phyloP scores from a whole-genome alignment of 1,140 invertebrate genomes.

The Tetragonula clypearis region DNA sequence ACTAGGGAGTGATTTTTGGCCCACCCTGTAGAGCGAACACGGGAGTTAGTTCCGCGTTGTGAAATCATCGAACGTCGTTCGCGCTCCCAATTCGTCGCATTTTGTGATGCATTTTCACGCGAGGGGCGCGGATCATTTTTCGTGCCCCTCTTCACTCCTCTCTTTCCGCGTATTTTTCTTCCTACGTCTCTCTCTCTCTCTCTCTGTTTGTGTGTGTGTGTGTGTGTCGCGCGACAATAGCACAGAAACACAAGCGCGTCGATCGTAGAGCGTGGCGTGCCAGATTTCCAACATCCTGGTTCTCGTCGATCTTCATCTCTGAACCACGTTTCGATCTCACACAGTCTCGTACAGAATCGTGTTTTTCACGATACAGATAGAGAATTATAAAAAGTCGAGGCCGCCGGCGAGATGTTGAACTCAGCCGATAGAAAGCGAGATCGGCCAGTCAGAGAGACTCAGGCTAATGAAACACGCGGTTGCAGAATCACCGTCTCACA shows the following conservation, averaged over 20 bases:
- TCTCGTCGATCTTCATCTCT: too few relatives aligned
- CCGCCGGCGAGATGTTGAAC: not conserved
- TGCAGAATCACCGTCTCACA: conserved; percentile 4
- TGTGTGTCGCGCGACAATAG: conserved; percentile 68
- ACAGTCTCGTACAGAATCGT: too few relatives aligned
- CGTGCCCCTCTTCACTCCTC: not conserved
- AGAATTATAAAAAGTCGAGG: not conserved
- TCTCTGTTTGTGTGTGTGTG: not conserved
- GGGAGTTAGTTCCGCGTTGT: not conserved
- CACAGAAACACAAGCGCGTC: conserved; percentile 74
- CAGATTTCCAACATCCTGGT: conserved; percentile 72
- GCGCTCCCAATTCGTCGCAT: conserved; percentile 34
- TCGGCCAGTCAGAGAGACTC: not conserved
- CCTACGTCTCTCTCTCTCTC: not conserved
- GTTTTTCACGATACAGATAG: not conserved
- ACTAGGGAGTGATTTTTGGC: too few relatives aligned
- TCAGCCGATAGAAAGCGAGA: conserved; percentile 6
- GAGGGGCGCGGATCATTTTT: conserved; percentile 37
- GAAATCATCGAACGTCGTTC: conserved; percentile 23
- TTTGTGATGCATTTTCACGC: conserved; percentile 39
- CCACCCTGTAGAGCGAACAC: not conserved
- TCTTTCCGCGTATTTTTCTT: conserved; percentile 68
- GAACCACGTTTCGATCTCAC: too few relatives aligned
- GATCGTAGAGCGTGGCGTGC: conserved; percentile 64
- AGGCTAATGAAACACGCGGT: not conserved